Base-by-base conservation (phyloP, 2,888 invertebrate genomes). In the Plutella xylostella region DNA sequence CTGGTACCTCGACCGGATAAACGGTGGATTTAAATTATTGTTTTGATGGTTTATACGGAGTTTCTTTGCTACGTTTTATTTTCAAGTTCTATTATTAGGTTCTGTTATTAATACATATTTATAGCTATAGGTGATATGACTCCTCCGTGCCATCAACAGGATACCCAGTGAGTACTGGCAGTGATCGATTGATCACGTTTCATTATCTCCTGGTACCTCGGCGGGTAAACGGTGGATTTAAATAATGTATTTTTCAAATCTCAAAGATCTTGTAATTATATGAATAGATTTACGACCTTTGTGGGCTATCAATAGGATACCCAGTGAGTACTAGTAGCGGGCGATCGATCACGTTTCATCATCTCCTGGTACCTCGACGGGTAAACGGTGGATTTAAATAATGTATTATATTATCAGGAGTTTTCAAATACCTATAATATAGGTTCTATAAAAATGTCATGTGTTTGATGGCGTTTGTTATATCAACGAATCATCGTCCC, bases 261-360 rank as follows among this genome's bases (percentile, higher is more conserved):
- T n/a, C 25, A 25, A 25, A 7, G 11, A 25, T 25, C 11, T 11
- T 5, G 5, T 25, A 5, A 7, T 11, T 25, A 25, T 25, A 25
- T 25, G 6, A 7, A 25, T 25, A 5, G 5, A 25, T 25, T 25
- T 99, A 51, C 86, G 99, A 68, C 99, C 99, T 39, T 85, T 99
- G 55, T 86, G 99, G 58, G 99, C 99, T 52, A 99, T 99, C 82
- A 99, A 99, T 88, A 91, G 99, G 75, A 99, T 99, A 89, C 99
- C 99, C 71, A 99, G 98, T 96, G 87, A 94, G 96, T 91, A 39
- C 17, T 42, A 43, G 34, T 25, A n/a, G n/a, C n/a, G n/a, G n/a
- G n/a, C n/a, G n/a, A n/a, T n/a, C 4, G 14, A 12, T 14, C 14
- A 9, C n/a, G n/a, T n/a, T n/a, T n/a, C n/a, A n/a, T n/a, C n/a